Conservation (phyloP, 1,140 invertebrate genomes). For the Dryas iulia region DNA sequence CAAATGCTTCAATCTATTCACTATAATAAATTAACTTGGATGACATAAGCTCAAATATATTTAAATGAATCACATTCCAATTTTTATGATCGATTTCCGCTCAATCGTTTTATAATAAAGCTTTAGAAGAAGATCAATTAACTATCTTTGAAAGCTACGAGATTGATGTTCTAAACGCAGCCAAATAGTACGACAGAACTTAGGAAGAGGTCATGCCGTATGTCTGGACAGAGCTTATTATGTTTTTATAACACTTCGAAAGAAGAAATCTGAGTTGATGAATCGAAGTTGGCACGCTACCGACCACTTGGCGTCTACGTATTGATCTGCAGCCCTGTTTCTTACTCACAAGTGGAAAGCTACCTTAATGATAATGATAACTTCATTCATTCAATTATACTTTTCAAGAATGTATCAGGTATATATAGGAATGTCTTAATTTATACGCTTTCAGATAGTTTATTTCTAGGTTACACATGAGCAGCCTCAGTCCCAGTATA, state of each 20-base stretch:
- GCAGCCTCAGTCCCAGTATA: background rate
- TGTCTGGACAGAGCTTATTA: background rate
- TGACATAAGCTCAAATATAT: constrained; percentile 20
- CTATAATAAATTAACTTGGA: background rate
- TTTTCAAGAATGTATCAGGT: background rate
- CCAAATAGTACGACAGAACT: constrained; percentile 6
- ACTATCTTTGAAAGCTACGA: too few species aligned
- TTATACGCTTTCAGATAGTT: constrained; percentile 4
- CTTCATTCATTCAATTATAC: background rate
- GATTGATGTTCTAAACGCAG: too few species aligned
- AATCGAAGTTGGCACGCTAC: constrained; percentile 40
- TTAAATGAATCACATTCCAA: constrained; percentile 19
- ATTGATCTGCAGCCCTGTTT: constrained; percentile 58
- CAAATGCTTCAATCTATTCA: background rate
- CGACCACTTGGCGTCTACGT: constrained; percentile 63
- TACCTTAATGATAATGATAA: background rate
- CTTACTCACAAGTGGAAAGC: constrained; percentile 21
- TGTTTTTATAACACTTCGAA: constrained; percentile 1
- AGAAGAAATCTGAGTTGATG: constrained; percentile 8
- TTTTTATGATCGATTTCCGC: constrained; percentile 18
- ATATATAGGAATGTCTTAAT: background rate
- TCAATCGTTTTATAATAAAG: background rate
- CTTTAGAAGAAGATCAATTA: constrained; percentile 1
- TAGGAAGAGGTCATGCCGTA: constrained; percentile 1
- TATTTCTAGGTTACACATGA: constrained; percentile 26